Evolutionary conservation across 30 jellyfish, hydroid and myxozoan species (phyloP).

Genomic region (Sanderia malayensis): DNA sequence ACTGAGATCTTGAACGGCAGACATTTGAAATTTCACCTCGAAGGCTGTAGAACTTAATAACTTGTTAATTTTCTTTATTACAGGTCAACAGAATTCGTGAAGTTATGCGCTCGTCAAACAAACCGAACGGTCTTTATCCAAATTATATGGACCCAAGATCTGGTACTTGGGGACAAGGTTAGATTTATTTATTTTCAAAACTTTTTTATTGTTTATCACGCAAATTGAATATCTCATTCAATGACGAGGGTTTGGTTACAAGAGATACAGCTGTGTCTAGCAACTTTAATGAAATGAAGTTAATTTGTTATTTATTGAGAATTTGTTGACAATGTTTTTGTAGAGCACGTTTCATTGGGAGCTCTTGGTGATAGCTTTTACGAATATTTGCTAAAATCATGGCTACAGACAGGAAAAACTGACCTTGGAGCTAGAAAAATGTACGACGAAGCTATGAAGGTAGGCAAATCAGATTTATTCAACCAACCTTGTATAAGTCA

Average conservation of each 20-base stretch:
- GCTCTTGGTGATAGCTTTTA: slow-evolving; percentile 94
- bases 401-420: slow-evolving; percentile 78
- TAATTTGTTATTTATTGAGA: background rate
- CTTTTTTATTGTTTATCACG: no score
- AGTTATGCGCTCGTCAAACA: slow-evolving; percentile 56
- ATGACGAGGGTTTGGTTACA: no score
- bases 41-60: no score
- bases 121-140: slow-evolving; percentile 86
- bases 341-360: slow-evolving; percentile 89
- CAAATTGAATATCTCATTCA: no score
- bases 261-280: no score
- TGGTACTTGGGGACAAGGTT: slow-evolving; percentile 92
- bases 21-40: no score
- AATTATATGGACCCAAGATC: slow-evolving; percentile 86
- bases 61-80: no score
- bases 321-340: background rate
- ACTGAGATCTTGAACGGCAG: no score
- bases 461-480: no score
- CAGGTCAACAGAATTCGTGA: slow-evolving; percentile 75
- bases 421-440: slow-evolving; percentile 69
- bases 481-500: no score
- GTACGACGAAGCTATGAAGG: slow-evolving; percentile 96
- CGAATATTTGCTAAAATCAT: slow-evolving; percentile 79
- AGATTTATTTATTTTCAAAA: slow-evolving; percentile 13
- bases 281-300: no score